A percentile compares a stretch with the other conserved stretches of the same genome.
Evolutionary conservation across 1,140 invertebrate genomes (phyloP).

Genomic region (Scaptomyza montana): DNA sequence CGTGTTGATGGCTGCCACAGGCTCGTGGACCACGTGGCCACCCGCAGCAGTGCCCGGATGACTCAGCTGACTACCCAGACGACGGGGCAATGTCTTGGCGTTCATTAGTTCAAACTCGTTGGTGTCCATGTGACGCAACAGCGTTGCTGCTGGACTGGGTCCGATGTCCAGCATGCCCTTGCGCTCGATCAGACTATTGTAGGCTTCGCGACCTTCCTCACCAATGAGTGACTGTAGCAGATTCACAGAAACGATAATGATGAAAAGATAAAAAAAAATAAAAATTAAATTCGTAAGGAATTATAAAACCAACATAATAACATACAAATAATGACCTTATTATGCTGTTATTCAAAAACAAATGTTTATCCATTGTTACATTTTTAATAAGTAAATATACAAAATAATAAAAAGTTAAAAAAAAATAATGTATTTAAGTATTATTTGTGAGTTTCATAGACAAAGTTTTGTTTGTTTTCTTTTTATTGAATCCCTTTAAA

Average conservation of each 20-base stretch:
- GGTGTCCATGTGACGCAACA: constrained; percentile 75
- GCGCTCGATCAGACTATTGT: constrained; percentile 94
- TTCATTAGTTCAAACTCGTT: constrained; percentile 75
- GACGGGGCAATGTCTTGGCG: constrained; percentile 63
- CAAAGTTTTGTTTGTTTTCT: constrained; percentile 11
- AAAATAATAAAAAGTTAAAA: constrained; percentile 32
- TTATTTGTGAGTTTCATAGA: constrained; percentile 6
- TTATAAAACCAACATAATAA: background rate
- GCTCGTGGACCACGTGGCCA: background rate
- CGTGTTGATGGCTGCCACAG: background rate
- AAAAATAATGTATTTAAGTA: background rate
- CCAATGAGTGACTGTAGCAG: constrained; percentile 88
- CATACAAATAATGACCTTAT: too few species aligned
- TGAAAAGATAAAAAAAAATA: constrained; percentile 31
- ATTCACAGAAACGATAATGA: constrained; percentile 1
- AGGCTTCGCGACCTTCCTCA: constrained; percentile 94
- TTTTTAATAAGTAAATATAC: constrained; percentile 21
- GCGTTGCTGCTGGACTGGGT: constrained; percentile 64
- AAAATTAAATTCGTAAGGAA: constrained; percentile 11
- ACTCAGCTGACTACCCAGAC: constrained; percentile 37
- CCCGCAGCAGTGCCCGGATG: constrained; percentile 13
- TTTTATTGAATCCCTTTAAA: constrained; percentile 81
- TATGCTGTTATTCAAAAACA: too few species aligned
- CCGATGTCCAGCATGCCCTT: constrained; percentile 74
- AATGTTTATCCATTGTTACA: too few species aligned